Percentiles rank a stretch among this genome's conserved stretches.
These are phyloP conservation scores for Poicephalus gulielmi DNA, from an alignment of 2,113 vertebrate species.

Conservation along the genomic window DNA sequence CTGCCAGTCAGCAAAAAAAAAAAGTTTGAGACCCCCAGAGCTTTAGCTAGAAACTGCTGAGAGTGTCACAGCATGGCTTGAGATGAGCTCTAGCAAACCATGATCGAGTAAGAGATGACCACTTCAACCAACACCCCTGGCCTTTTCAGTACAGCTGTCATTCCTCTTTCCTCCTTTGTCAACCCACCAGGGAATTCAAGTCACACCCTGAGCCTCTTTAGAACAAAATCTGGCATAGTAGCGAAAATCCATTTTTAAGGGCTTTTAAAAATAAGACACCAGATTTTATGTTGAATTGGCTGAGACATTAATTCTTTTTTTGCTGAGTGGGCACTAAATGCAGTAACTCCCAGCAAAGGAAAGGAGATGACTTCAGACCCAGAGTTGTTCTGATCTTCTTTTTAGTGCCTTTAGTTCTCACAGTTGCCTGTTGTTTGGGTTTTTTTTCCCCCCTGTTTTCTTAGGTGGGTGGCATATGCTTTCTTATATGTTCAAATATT, in stretches of 20 bases:
- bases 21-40: neutral
- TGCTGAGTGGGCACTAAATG: neutral
- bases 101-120: rapidly evolving
- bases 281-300: neutral
- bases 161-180: neutral
- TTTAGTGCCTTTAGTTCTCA: neutral
- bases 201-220: neutral
- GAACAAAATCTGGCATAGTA: neutral
- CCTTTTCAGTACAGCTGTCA: neutral
- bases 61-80: neutral
- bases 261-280: neutral
- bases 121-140: neutral
- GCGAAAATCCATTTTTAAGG: neutral
- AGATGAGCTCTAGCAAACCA: neutral
- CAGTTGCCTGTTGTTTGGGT: neutral
- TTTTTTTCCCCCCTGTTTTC: neutral
- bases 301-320: neutral
- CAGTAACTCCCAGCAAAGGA: neutral
- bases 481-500: neutral
- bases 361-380: constrained; percentile 4
- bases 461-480: neutral
- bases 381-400: neutral
- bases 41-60: neutral
- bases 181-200: neutral
- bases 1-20: neutral